These are phyloP conservation scores for Frankliniella fusca DNA, from an alignment of 2,888 invertebrate genomes.

Conservation along the genomic window DNA sequence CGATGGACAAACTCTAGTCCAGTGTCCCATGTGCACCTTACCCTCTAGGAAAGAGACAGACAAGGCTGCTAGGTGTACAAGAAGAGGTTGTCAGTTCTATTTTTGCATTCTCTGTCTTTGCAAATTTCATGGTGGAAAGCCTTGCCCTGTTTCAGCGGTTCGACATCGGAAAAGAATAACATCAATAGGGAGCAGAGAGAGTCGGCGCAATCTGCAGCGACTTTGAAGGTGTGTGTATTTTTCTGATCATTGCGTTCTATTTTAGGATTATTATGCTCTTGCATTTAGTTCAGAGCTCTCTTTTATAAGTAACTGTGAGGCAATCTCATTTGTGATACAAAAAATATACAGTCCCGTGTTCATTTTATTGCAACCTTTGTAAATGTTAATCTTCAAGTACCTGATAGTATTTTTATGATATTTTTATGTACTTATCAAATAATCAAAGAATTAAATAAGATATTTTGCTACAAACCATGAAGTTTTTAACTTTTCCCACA, in stretches of 20 bases:
- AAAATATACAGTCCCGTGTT: neutral
- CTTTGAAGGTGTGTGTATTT: conserved; percentile 22
- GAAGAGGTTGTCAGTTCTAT: conserved; percentile 38
- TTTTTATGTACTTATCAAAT: neutral
- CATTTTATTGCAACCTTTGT: neutral
- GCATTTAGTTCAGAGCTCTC: neutral
- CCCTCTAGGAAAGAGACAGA: conserved; percentile 39
- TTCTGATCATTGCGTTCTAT: neutral
- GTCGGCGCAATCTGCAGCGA: conserved; percentile 32
- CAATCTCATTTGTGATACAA: neutral
- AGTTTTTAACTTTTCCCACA: too few relatives aligned
- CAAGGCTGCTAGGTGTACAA: conserved; percentile 37
- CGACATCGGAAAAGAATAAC: neutral
- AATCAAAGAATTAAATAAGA: neutral
- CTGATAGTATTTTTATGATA: neutral
- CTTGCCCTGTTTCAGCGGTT: conserved; percentile 30
- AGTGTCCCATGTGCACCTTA: conserved; percentile 43
- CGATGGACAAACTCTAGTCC: conserved; percentile 40
- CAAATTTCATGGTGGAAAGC: conserved; percentile 33
- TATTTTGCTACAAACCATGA: neutral
- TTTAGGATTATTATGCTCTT: neutral
- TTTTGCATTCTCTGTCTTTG: conserved; percentile 40
- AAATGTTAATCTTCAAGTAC: neutral
- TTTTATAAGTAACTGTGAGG: neutral
- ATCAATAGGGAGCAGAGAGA: conserved; percentile 31